A percentile compares a stretch with the other conserved stretches of the same genome.
phyloP scores from a whole-genome alignment of 2,113 vertebrate species.

The Ammodytes marinus region DNA sequence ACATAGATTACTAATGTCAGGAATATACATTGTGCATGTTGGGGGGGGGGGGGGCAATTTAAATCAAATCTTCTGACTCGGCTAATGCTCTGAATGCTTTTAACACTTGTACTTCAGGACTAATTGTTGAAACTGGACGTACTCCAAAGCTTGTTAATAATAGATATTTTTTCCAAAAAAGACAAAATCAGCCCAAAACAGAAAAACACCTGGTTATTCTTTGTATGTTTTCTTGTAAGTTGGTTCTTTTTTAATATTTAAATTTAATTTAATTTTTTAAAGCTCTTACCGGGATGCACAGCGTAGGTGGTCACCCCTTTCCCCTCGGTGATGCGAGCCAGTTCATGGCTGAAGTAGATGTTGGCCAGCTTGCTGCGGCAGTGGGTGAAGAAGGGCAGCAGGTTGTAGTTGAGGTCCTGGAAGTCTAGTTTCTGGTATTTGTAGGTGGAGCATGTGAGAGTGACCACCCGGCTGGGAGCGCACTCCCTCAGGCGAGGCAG shows the following conservation, averaged over 20 bases:
- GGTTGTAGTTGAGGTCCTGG: conserved; percentile 88
- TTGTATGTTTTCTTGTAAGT: background rate
- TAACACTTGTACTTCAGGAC: background rate
- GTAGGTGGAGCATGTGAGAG: conserved; percentile 86
- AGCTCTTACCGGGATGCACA: conserved; percentile 83
- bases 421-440: conserved; percentile 87
- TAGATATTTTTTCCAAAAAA: no score
- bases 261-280: no score
- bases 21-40: background rate
- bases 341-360: conserved; percentile 87
- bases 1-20: background rate
- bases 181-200: no score
- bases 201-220: no score
- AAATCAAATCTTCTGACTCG: background rate
- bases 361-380: conserved; percentile 89
- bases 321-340: conserved; percentile 79
- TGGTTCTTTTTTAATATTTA: no score
- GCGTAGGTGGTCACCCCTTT: conserved; percentile 83
- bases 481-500: conserved; percentile 83
- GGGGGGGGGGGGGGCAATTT: background rate
- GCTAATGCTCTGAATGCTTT: background rate
- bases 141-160: background rate
- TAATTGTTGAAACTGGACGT: background rate
- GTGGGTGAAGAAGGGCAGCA: conserved; percentile 87
- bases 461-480: conserved; percentile 84